Evolutionary conservation across 2,888 invertebrate species (phyloP).

Genomic region (Campaea margaritaria): DNA sequence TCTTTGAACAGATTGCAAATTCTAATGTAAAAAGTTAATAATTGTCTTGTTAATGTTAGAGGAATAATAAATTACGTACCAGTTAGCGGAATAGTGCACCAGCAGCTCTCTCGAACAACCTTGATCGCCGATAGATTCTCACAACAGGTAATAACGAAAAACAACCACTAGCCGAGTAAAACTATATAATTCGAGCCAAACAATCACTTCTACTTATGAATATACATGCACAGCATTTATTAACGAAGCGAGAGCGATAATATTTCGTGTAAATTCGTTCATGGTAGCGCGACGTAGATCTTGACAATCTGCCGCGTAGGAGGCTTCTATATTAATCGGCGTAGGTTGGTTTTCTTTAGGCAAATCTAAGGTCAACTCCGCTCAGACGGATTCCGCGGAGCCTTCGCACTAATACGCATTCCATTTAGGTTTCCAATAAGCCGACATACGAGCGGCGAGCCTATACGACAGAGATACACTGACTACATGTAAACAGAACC

Average conservation of each 20-base stretch:
- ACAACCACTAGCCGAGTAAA: slow-evolving; percentile 16
- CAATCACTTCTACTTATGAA: slow-evolving; percentile 47
- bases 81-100: neutral
- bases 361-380: slow-evolving; percentile 72
- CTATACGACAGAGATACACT: slow-evolving; percentile 48
- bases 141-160: slow-evolving; percentile 17
- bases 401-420: slow-evolving; percentile 57
- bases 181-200: slow-evolving; percentile 24
- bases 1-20: neutral
- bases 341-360: slow-evolving; percentile 74
- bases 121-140: slow-evolving; percentile 25
- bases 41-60: neutral
- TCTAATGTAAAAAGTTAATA: neutral
- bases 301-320: slow-evolving; percentile 68
- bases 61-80: slow-evolving; percentile 2
- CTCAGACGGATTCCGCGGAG: slow-evolving; percentile 55
- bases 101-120: slow-evolving; percentile 9
- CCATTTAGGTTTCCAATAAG: slow-evolving; percentile 58
- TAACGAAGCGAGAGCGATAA: slow-evolving; percentile 44
- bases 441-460: slow-evolving; percentile 53
- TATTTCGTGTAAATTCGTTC: slow-evolving; percentile 61
- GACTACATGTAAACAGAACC: slow-evolving; percentile 73
- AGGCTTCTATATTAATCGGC: slow-evolving; percentile 72
- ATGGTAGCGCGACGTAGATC: slow-evolving; percentile 61
- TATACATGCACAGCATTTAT: slow-evolving; percentile 38